phyloP scores from a whole-genome alignment of 1,140 invertebrate genomes.

The Aleiodes sp. region DNA sequence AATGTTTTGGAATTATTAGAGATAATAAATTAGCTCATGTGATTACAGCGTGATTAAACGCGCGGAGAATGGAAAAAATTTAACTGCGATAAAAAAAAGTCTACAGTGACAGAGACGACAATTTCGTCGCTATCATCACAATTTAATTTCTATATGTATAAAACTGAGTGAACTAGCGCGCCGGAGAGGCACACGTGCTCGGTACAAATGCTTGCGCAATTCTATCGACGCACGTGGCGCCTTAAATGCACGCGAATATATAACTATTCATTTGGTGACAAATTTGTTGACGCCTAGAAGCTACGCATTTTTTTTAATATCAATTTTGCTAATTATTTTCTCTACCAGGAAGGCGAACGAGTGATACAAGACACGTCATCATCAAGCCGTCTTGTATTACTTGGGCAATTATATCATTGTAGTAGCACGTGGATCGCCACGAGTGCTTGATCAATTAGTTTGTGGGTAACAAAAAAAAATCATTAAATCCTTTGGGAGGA shows the following conservation, averaged over 20 bases:
- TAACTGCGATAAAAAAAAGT: background rate
- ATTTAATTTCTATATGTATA: background rate
- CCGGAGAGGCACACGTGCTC: slow-evolving; percentile 4
- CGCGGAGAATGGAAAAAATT: no score
- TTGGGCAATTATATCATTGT: background rate
- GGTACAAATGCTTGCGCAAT: slow-evolving; percentile 3
- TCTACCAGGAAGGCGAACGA: background rate
- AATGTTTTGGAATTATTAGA: no score
- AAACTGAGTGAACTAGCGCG: background rate
- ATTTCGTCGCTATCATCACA: background rate
- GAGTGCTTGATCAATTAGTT: no score
- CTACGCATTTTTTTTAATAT: background rate
- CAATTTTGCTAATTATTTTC: background rate
- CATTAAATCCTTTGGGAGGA: no score
- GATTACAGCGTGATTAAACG: no score
- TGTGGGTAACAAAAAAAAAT: no score
- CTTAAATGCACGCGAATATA: background rate
- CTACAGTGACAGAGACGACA: no score
- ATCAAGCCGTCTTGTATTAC: background rate
- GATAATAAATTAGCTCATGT: no score
- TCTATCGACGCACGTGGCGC: background rate
- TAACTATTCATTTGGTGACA: background rate
- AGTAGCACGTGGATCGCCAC: slow-evolving; percentile 3
- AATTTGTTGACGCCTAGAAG: background rate
- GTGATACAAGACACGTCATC: background rate